Conservation (phyloP, 1,140 invertebrate species). For the Galendromus occidentalis region DNA sequence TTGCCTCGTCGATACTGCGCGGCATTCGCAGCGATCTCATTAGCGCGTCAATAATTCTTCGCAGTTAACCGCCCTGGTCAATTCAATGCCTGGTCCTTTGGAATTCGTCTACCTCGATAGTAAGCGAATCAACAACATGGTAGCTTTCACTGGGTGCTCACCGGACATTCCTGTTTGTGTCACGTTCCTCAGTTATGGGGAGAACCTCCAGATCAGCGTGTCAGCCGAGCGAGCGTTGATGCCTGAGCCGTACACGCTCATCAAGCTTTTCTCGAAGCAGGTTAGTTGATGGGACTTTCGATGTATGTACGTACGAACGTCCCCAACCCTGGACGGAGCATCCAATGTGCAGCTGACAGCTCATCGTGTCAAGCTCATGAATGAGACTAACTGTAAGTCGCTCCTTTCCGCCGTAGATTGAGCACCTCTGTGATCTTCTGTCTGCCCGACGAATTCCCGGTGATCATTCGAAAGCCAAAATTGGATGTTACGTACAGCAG, state of each 20-base stretch:
- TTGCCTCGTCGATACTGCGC: no score
- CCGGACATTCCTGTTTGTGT: conserved; percentile 8
- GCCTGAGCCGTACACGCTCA: conserved; percentile 7
- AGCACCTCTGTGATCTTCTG: conserved; percentile 4
- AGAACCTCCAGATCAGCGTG: conserved; percentile 8
- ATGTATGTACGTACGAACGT: not conserved
- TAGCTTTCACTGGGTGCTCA: conserved; percentile 1
- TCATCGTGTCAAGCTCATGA: not conserved
- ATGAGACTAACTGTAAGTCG: not conserved
- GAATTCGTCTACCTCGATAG: conserved; percentile 1
- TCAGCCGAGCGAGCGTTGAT: not conserved
- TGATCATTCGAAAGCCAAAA: conserved; percentile 7
- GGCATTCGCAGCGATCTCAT: no score
- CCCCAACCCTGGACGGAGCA: not conserved
- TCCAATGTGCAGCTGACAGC: not conserved
- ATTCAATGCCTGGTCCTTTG: conserved; percentile 1
- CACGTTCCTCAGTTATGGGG: conserved; percentile 8
- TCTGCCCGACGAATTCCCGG: not conserved
- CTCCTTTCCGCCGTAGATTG: not conserved
- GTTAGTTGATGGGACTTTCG: not conserved
- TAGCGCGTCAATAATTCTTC: not conserved
- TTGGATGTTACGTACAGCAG: conserved; percentile 9
- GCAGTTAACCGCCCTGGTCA: not conserved
- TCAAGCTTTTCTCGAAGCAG: conserved; percentile 3
- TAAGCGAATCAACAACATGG: conserved; percentile 8